Evolutionary conservation across 2,888 invertebrate genomes (phyloP), one percentile per base, ranked within the genome.

Genomic region (Epicampocera succincta): DNA sequence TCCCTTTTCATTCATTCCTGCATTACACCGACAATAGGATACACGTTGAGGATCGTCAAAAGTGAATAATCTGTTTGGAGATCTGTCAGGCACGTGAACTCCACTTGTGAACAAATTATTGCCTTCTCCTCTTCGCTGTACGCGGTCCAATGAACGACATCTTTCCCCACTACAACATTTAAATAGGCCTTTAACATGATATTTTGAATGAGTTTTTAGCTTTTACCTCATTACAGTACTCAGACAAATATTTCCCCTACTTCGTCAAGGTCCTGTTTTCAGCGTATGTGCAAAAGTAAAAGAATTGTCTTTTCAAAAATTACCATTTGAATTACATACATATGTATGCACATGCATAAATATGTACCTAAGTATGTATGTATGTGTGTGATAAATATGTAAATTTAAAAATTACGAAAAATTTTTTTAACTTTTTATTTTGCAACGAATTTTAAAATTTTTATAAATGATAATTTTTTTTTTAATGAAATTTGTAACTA

Each of bases 171-270:
- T 79, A 8, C 0, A 79, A 42, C 42, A 19, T 29, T 29, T 63
- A 25, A 17, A n/a, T n/a, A n/a, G n/a, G n/a, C n/a, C n/a, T 68
- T 54, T 17, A 13, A 12, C 1, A 15, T 17, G 17, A 56, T 33
- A 54, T 19, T 17, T 13, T 2, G 4, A 50, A 15, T 29, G n/a
- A 46, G 6, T 15, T 0, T n/a, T 29, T n/a, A 0, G n/a, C 12
- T n/a, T n/a, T n/a, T 69, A 77, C 81, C 81, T 77, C 77, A 82
- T 74, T 50, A 9, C n/a, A n/a, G n/a, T n/a, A n/a, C 5, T 25
- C 25, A 5, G 25, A 25, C n/a, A 25, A 25, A 25, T 25, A 25
- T 25, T 25, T 25, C 25, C 25, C 25, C 25, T 25, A 25, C 5
- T 25, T 25, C 25, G 25, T 25, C 5, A 25, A 25, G 25, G 25